Percentiles rank a stretch among this genome's conserved stretches.
Evolutionary conservation across 2,888 invertebrate genomes (phyloP).

Genomic region (Caradrina clavipalpis): DNA sequence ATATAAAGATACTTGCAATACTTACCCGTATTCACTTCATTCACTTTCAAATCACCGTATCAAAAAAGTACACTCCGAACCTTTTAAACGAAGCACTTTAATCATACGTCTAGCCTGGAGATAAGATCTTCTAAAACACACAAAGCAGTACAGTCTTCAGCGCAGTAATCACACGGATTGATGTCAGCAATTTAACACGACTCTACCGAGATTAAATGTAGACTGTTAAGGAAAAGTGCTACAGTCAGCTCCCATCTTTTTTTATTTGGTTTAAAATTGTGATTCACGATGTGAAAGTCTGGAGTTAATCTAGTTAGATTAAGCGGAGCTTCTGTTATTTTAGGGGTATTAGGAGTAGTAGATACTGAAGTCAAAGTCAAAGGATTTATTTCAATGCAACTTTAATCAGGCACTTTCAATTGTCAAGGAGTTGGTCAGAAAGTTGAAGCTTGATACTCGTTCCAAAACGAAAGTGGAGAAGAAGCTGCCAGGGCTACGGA

Average conservation of each 20-base stretch:
- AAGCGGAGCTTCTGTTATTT: conserved; percentile 39
- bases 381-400: no score
- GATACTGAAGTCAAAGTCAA: no score
- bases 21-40: not conserved
- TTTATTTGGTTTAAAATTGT: conserved; percentile 67
- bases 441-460: no score
- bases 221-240: conserved; percentile 76
- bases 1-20: no score
- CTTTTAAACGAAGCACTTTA: conserved; percentile 19
- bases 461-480: no score
- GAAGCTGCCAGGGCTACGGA: no score
- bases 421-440: no score
- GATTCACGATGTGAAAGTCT: conserved; percentile 71
- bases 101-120: conserved; percentile 23
- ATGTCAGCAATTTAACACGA: conserved; percentile 82
- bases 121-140: conserved; percentile 59
- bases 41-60: conserved; percentile 13
- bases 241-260: conserved; percentile 62
- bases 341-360: not conserved
- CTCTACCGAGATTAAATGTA: conserved; percentile 81
- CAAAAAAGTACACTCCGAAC: not conserved
- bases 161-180: conserved; percentile 79
- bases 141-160: conserved; percentile 62
- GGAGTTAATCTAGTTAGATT: conserved; percentile 66
- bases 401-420: no score